Evolutionary conservation across 2,113 vertebrate genomes (phyloP), one percentile per base, ranked within the genome.

Genomic region (Apodemus speciosus): DNA sequence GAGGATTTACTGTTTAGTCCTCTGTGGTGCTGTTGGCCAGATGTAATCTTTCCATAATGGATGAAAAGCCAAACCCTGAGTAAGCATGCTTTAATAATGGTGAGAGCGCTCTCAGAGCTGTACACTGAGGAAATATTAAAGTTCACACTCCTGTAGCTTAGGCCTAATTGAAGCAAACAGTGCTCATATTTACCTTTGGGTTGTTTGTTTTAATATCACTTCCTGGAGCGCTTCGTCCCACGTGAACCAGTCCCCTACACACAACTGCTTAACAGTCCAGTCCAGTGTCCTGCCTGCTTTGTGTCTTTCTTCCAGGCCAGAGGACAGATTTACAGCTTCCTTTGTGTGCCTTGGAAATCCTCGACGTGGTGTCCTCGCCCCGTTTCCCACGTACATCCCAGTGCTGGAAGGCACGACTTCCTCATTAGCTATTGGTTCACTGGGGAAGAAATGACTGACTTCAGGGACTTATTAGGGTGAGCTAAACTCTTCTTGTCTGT

Each of bases 91-190:
- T 96, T 96, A 95, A 97, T 97, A 97, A 95, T 96, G 89, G 94
- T 79, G 90, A 95, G 91, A 90, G 88, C 85, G n/a, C 90, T 92
- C 49, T 87, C 77, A 88, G 91, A 83, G 91, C 62, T 43, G 76
- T 85, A 62, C 81, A 88, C 87, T 71, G 93, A 97, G 91, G 94
- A 96, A 95, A 96, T 96, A 97, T 88, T 96, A 92, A 97, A 95
- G 94, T 97, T 95, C 96, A 86, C 49, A 90, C 46, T 95, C 95
- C 88, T 64, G 49, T 93, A 92, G 95, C 95, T 93, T 91, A 93
- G 91, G 91, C 94, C 96, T 97, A 96, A 97, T 97, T 96, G 96
- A 97, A 95, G 97, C 91, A 97, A 97, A 94, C 72, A 95, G 92
- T 95, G 72, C 83, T 89, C 64, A 2, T 96, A 62, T 97, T 97